Percentiles rank a stretch among this genome's conserved stretches.
Evolutionary conservation across 2,888 invertebrate genomes (phyloP).

Genomic region (Eledone cirrhosa): DNA sequence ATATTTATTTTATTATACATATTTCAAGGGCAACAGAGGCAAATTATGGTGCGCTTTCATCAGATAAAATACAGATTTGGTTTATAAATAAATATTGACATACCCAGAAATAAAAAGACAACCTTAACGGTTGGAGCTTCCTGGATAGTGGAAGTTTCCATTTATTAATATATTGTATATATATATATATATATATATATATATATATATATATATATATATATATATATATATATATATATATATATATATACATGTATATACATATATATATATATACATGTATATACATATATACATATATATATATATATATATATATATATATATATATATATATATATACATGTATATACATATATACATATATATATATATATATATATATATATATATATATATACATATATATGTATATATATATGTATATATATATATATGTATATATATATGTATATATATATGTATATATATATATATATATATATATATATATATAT

Average conservation of each 20-base stretch:
- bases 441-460: background rate
- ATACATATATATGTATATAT: background rate
- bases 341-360: background rate
- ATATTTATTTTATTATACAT: no score
- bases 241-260: conserved; percentile 34
- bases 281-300: background rate
- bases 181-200: no score
- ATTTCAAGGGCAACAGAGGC: no score
- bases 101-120: no score
- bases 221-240: conserved; percentile 26
- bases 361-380: background rate
- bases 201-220: conserved; percentile 14
- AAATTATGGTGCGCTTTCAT: no score
- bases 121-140: no score
- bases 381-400: background rate
- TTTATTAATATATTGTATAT: no score
- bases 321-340: background rate
- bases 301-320: background rate
- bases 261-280: background rate
- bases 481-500: no score
- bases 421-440: background rate
- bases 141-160: no score
- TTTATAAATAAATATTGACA: no score
- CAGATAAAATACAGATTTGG: no score
- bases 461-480: background rate